phyloP scores from a whole-genome alignment of 2,113 vertebrate genomes.

The Salvelinus sp. region DNA sequence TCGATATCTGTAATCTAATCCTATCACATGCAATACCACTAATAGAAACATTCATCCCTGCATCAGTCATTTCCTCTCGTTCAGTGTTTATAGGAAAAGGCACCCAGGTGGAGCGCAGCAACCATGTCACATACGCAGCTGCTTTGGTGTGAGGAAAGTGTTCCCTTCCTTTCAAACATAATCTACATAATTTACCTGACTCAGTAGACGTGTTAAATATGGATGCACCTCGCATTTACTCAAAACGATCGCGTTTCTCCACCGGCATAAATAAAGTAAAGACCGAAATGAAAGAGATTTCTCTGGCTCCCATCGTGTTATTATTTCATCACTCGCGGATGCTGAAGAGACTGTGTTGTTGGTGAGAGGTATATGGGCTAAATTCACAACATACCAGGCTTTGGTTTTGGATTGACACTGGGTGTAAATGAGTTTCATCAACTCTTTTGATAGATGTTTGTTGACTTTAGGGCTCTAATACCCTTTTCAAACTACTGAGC shows the following conservation, averaged over 20 bases:
- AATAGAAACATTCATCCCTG: constrained; percentile 8
- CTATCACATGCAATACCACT: constrained; percentile 3
- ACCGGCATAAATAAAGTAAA: constrained; percentile 1
- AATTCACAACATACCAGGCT: background rate
- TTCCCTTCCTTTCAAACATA: constrained; percentile 38
- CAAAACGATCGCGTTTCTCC: constrained; percentile 11
- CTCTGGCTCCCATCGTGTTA: background rate
- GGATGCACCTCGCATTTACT: constrained; percentile 30
- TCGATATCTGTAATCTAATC: background rate
- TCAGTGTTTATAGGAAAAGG: constrained; percentile 19
- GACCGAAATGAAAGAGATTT: constrained; percentile 13
- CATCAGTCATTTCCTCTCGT: background rate
- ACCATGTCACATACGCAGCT: constrained; percentile 20
- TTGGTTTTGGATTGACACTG: background rate
- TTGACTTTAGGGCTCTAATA: background rate
- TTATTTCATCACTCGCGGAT: background rate
- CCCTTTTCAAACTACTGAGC: too few species aligned
- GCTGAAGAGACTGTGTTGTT: background rate
- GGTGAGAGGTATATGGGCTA: background rate
- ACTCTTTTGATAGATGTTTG: background rate
- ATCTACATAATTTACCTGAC: constrained; percentile 52
- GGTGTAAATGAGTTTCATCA: constrained; percentile 1
- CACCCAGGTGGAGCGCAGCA: constrained; percentile 20
- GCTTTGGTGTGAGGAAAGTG: constrained; percentile 25
- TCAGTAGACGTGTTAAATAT: constrained; percentile 42